Evolutionary conservation across 2,888 invertebrate species (phyloP).

Genomic region (Archips xylosteana): DNA sequence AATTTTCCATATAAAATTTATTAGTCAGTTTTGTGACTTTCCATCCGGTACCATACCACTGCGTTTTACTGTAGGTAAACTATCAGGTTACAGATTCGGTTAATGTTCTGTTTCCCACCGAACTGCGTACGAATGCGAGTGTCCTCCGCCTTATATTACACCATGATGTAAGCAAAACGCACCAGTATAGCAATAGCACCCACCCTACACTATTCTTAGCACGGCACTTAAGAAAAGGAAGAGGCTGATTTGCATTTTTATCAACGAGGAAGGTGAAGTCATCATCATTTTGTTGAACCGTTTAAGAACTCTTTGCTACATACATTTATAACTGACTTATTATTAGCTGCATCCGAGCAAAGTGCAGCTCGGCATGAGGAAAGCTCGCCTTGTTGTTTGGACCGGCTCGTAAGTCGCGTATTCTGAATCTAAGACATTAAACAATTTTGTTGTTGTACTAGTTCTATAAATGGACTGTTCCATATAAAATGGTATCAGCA

Average conservation of each 20-base stretch:
- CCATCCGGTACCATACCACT: background rate
- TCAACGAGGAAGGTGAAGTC: slow-evolving; percentile 79
- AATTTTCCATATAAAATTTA: no score
- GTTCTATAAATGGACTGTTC: slow-evolving; percentile 45
- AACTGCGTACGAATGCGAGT: slow-evolving; percentile 4
- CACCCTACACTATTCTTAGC: slow-evolving; percentile 75
- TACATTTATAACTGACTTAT: slow-evolving; percentile 41
- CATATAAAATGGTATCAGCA: slow-evolving; percentile 42
- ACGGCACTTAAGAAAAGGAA: slow-evolving; percentile 78
- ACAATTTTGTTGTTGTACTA: slow-evolving; percentile 42
- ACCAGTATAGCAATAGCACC: slow-evolving; percentile 61
- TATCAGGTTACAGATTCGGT: background rate
- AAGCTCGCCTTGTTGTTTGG: slow-evolving; percentile 21
- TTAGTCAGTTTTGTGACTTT: no score
- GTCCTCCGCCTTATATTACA: slow-evolving; percentile 47
- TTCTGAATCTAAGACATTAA: slow-evolving; percentile 38
- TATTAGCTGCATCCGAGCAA: slow-evolving; percentile 33
- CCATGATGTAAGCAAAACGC: slow-evolving; percentile 57
- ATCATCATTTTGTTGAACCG: slow-evolving; percentile 46
- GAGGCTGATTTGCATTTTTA: slow-evolving; percentile 82
- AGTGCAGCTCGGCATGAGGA: slow-evolving; percentile 12
- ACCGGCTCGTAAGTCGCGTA: slow-evolving; percentile 13
- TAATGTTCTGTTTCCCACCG: background rate
- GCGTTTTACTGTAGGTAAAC: slow-evolving; percentile 3
- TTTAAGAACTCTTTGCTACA: slow-evolving; percentile 30